Conservation (phyloP, 2,113 vertebrate genomes). For the Neolamprologus variostigma region DNA sequence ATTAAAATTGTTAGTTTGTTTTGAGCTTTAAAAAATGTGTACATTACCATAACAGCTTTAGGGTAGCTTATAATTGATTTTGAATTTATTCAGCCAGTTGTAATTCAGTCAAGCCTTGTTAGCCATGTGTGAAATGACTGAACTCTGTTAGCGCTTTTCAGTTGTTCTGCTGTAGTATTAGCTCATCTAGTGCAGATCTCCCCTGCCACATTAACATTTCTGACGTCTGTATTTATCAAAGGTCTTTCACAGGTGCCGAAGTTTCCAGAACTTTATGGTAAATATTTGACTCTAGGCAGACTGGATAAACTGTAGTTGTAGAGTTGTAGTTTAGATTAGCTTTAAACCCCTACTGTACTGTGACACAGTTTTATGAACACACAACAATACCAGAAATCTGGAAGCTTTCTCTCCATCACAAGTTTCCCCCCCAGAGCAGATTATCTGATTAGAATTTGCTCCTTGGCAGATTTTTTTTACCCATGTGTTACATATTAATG, state of each 20-base stretch:
- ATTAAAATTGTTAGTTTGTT: not conserved
- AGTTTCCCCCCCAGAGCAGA: not conserved
- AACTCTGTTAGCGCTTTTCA: not conserved
- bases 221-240: constrained; percentile 20
- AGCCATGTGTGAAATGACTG: constrained; percentile 24
- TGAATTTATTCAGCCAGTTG: not conserved
- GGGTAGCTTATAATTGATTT: constrained; percentile 5
- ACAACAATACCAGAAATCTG: not conserved
- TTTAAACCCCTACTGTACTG: not conserved
- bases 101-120: not conserved
- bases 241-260: constrained; percentile 65
- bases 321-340: not conserved
- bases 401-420: not conserved
- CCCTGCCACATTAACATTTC: constrained; percentile 1
- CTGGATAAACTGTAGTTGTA: not conserved
- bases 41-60: not conserved
- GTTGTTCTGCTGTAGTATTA: not conserved
- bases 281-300: constrained; percentile 2
- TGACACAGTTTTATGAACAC: not conserved
- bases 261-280: constrained; percentile 66
- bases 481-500: constrained; percentile 17
- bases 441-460: constrained; percentile 30
- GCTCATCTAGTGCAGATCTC: not conserved
- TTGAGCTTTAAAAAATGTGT: not conserved
- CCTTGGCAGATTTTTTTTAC: not conserved